phyloP scores from a whole-genome alignment of 1,140 invertebrate genomes.

The Alviniconcha marisindica region DNA sequence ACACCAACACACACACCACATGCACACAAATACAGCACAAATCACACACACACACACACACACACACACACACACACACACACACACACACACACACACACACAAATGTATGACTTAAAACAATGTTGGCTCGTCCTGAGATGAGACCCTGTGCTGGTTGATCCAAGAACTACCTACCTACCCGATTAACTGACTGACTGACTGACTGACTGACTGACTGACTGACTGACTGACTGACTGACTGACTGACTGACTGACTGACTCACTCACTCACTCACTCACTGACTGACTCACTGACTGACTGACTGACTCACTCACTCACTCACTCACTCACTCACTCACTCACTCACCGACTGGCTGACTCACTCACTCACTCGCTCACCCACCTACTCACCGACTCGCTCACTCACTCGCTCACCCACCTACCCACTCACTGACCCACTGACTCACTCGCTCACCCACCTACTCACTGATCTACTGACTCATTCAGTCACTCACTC shows the following conservation, averaged over 20 bases:
- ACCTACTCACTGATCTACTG: background rate
- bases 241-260: constrained; percentile 40
- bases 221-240: constrained; percentile 41
- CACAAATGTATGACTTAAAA: too few species aligned
- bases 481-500: background rate
- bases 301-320: background rate
- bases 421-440: background rate
- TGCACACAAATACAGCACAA: too few species aligned
- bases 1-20: too few species aligned
- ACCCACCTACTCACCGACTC: background rate
- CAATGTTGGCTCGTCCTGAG: too few species aligned
- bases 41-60: too few species aligned
- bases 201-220: constrained; percentile 43
- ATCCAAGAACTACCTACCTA: too few species aligned
- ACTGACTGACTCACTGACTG: background rate
- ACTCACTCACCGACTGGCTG: background rate
- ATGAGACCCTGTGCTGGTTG: too few species aligned
- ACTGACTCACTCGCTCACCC: background rate
- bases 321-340: background rate
- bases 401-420: background rate
- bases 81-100: too few species aligned
- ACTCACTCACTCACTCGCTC: background rate
- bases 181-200: constrained; percentile 42
- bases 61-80: too few species aligned
- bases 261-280: constrained; percentile 34